phyloP scores from a whole-genome alignment of 2,888 invertebrate genomes.

The Digitonthophagus gazella region DNA sequence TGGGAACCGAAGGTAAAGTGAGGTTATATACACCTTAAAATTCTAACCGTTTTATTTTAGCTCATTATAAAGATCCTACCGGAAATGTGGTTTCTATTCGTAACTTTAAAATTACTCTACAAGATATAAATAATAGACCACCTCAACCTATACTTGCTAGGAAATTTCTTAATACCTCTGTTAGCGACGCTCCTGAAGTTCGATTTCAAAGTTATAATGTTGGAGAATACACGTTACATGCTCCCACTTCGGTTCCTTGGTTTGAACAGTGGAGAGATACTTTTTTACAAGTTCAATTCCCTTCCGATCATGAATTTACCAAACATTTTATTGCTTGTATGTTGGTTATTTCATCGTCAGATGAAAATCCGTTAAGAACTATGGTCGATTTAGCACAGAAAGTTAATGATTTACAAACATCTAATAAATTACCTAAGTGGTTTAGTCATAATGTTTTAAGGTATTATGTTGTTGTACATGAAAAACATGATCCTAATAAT shows the following conservation, averaged over 20 bases:
- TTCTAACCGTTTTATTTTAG: conserved; percentile 52
- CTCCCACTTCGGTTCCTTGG: conserved; percentile 85
- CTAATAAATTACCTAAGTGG: conserved; percentile 81
- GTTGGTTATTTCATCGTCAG: conserved; percentile 69
- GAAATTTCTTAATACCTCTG: conserved; percentile 69
- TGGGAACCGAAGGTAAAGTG: conserved; percentile 68
- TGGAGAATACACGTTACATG: conserved; percentile 60
- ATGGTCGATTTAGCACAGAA: conserved; percentile 78
- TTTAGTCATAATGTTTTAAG: conserved; percentile 77
- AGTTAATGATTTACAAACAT: conserved; percentile 73
- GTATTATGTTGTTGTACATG: conserved; percentile 88
- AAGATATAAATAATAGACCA: conserved; percentile 79
- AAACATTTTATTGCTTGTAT: conserved; percentile 84
- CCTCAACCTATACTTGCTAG: conserved; percentile 79
- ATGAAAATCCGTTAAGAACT: conserved; percentile 77
- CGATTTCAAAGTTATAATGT: conserved; percentile 37
- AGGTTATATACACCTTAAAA: neutral
- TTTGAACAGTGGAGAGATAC: conserved; percentile 94
- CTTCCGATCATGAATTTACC: conserved; percentile 94
- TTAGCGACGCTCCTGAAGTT: conserved; percentile 45
- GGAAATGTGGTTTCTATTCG: conserved; percentile 70
- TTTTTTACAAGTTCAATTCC: conserved; percentile 83
- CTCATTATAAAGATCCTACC: conserved; percentile 80
- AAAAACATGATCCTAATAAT: conserved; percentile 69
- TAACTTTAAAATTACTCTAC: conserved; percentile 74